phyloP scores from a whole-genome alignment of 2,888 invertebrate species.

The Microctonus brassicae region DNA sequence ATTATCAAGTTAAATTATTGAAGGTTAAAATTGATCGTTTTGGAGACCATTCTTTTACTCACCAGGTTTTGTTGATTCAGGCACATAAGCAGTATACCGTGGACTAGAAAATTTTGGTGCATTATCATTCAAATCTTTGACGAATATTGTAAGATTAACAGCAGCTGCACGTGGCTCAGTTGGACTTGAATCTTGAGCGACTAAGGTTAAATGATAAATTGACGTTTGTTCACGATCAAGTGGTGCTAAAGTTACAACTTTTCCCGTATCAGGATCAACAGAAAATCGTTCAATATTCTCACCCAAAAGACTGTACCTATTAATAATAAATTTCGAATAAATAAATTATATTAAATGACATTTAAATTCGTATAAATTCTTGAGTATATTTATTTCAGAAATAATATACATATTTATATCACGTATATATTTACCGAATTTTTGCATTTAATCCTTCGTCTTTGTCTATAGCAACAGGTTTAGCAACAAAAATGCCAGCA shows the following conservation, averaged over 20 bases:
- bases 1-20: neutral
- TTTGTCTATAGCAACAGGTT: slow-evolving; percentile 84
- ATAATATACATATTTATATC: neutral
- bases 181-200: slow-evolving; percentile 90
- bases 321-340: slow-evolving; percentile 1
- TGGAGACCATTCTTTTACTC: slow-evolving; percentile 53
- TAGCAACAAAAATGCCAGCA: slow-evolving; percentile 82
- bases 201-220: slow-evolving; percentile 83
- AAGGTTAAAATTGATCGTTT: neutral
- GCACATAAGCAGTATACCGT: slow-evolving; percentile 84
- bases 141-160: slow-evolving; percentile 84
- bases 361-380: neutral
- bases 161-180: slow-evolving; percentile 87
- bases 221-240: slow-evolving; percentile 86
- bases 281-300: slow-evolving; percentile 85
- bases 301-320: slow-evolving; percentile 83
- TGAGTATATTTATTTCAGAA: slow-evolving; percentile 21
- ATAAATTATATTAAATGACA: too few relatives aligned
- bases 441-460: slow-evolving; percentile 89
- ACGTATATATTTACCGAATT: slow-evolving; percentile 74
- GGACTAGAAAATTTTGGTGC: slow-evolving; percentile 82
- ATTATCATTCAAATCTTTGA: slow-evolving; percentile 90
- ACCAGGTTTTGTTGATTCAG: slow-evolving; percentile 83
- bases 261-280: slow-evolving; percentile 84
- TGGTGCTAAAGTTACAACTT: slow-evolving; percentile 79